phyloP scores from a whole-genome alignment of 37 sponge, comb jelly and placozoan species.

The Spongilla lacustris region DNA sequence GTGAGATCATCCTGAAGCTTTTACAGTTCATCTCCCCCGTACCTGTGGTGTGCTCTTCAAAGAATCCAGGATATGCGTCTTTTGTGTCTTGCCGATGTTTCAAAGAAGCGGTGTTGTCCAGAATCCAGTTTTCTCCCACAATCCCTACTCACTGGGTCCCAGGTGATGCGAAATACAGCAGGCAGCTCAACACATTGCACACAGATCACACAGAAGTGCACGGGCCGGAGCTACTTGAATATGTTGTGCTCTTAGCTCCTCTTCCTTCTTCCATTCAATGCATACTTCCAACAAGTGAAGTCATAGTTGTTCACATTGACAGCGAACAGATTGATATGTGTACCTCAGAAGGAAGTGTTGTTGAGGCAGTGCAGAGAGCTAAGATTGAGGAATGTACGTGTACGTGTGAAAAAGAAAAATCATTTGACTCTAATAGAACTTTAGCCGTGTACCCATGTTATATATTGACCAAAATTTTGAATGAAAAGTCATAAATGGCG shows the following conservation, averaged over 20 bases:
- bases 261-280: not conserved
- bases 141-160: not conserved
- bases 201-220: not conserved
- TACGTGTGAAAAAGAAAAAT: not conserved
- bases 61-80: not conserved
- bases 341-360: not conserved
- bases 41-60: not conserved
- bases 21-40: not conserved
- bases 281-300: not conserved
- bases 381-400: not conserved
- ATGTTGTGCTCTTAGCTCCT: not conserved
- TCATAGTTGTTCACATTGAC: not conserved
- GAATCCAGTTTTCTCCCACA: not conserved
- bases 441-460: not conserved
- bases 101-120: not conserved
- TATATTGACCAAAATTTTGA: not conserved
- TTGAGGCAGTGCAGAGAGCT: not conserved
- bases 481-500: not conserved
- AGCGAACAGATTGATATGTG: not conserved
- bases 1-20: not conserved
- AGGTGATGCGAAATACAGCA: not conserved
- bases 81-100: not conserved
- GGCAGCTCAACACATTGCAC: not conserved
- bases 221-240: not conserved
- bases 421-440: not conserved